Evolutionary conservation across 1,140 invertebrate genomes (phyloP).

Genomic region (Xylocopa sonorina): DNA sequence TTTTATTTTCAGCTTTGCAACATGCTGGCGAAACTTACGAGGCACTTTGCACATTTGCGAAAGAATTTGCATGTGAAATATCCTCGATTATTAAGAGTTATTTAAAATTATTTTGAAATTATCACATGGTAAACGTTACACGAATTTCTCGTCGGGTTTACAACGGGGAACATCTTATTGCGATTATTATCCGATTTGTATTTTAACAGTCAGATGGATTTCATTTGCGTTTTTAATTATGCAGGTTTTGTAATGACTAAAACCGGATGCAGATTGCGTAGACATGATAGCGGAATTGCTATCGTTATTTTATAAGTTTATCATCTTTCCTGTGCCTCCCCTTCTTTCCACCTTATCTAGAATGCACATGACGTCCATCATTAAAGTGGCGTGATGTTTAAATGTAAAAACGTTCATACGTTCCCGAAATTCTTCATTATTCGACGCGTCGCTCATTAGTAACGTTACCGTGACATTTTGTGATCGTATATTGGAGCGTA

Average conservation of each 20-base stretch:
- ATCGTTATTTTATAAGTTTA: constrained; percentile 35
- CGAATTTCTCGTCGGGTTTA: too few species aligned
- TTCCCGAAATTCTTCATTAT: not conserved
- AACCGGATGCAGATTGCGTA: not conserved
- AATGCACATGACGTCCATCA: constrained; percentile 8
- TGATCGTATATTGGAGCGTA: too few species aligned
- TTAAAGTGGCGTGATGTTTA: constrained; percentile 47
- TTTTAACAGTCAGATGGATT: too few species aligned
- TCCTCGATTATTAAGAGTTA: too few species aligned
- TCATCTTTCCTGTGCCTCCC: constrained; percentile 37
- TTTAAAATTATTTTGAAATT: too few species aligned
- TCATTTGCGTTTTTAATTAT: not conserved
- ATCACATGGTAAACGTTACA: too few species aligned
- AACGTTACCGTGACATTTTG: not conserved
- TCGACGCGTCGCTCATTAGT: not conserved
- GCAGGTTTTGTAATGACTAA: not conserved
- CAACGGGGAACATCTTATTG: too few species aligned
- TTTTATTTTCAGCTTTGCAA: too few species aligned
- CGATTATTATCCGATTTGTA: too few species aligned
- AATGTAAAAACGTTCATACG: not conserved
- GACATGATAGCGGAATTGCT: not conserved
- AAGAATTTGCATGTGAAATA: too few species aligned
- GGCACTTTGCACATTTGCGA: too few species aligned
- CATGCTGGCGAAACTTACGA: too few species aligned
- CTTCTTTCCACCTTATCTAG: constrained; percentile 49